Base-by-base conservation (phyloP, 2,888 invertebrate genomes). In the Pristionchus japonicus region DNA sequence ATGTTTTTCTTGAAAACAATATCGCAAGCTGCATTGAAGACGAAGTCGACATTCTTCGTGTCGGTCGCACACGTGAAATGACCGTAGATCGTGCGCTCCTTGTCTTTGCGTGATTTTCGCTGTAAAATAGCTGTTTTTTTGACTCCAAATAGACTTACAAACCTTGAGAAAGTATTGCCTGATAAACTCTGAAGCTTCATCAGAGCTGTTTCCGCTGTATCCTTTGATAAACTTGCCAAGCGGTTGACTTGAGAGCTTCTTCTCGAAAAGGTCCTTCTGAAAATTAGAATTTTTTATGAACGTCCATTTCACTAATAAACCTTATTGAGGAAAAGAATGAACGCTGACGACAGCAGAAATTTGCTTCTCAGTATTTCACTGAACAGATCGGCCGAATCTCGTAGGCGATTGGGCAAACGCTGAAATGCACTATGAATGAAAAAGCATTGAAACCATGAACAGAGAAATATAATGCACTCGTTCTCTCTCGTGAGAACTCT, bases 311-410 rank as follows among this genome's bases (percentile, higher is more conserved):
- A n/a, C n/a, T n/a, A n/a, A 88, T 43, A 61, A 86, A 61, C 84
- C 61, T 91, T 91, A 88, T 91, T 91, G 34, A 91, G 88, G 74
- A 91, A 90, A 0, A 91, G 88, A 89, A 91, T 89, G 88, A 91
- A 89, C 27, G 88, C 86, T 3, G 90, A 88, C n/a, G 57, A 85
- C 37, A 70, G 40, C 15, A 91, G 89, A 52, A 90, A 90, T 31
- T 70, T 82, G 80, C 89, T 89, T 13, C 89, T 77, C 1, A 87
- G 89, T 20, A 89, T 87, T 31, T 89, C 89, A 37, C 67, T 83
- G 88, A 91, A 91, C 27, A 91, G 74, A 20, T 91, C 88, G 11
- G 90, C 88, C 4, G 87, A 87, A 15, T 91, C 91, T 20, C 89
- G 88, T n/a, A 91, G 49, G 0, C 90, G 89, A 70, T 90, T 91